These are phyloP conservation scores for Parazoanthus darwini DNA, from an alignment of 92 coral and sea anemone genomes.

Conservation along the genomic window DNA sequence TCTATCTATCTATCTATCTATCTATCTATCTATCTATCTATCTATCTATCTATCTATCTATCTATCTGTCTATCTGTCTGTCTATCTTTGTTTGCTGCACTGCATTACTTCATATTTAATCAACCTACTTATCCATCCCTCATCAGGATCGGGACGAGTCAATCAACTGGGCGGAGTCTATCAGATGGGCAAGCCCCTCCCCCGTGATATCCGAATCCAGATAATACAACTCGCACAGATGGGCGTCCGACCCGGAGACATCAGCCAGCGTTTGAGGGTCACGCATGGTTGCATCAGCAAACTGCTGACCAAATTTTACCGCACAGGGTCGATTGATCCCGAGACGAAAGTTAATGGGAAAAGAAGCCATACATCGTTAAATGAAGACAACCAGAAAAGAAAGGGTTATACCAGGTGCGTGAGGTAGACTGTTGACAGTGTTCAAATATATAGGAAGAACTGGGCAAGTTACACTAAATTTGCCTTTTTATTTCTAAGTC, in stretches of 20 bases:
- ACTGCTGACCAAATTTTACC: constrained; percentile 27
- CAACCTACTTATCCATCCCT: background rate
- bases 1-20: too few species aligned
- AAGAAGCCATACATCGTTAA: background rate
- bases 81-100: too few species aligned
- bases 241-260: constrained; percentile 35
- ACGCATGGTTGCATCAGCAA: constrained; percentile 34
- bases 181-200: constrained; percentile 33
- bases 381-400: background rate
- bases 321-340: constrained; percentile 37
- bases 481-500: too few species aligned
- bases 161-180: constrained; percentile 28
- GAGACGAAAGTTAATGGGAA: constrained; percentile 17
- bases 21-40: too few species aligned
- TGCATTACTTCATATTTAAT: too few species aligned
- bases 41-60: too few species aligned
- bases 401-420: background rate
- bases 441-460: too few species aligned
- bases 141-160: constrained; percentile 28
- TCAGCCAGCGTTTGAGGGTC: constrained; percentile 18
- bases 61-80: too few species aligned
- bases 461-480: too few species aligned
- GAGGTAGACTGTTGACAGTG: too few species aligned
- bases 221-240: constrained; percentile 25
- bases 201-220: constrained; percentile 22